phyloP scores from a whole-genome alignment of 2,113 vertebrate genomes.

The Lethenteron reissneri region DNA sequence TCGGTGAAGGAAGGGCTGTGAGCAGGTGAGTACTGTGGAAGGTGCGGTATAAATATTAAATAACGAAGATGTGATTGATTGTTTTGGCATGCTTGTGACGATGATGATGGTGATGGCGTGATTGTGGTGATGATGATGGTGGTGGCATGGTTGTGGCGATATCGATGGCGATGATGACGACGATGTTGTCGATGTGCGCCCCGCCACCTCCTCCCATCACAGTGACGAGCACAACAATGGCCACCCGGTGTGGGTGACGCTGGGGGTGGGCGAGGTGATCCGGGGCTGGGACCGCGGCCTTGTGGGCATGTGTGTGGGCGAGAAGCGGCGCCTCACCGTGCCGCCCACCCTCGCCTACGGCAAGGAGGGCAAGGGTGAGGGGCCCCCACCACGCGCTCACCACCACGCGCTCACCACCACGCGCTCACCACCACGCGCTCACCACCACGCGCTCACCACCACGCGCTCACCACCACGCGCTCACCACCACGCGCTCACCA shows the following conservation, averaged over 20 bases:
- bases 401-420: background rate
- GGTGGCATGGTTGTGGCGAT: too few relatives aligned
- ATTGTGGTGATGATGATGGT: too few relatives aligned
- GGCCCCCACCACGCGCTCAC: background rate
- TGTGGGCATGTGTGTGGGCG: conserved; percentile 63
- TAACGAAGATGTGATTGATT: too few relatives aligned
- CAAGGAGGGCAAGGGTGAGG: conserved; percentile 80
- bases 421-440: too few relatives aligned
- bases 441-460: too few relatives aligned
- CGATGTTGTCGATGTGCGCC: conserved; percentile 12
- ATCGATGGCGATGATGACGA: conserved; percentile 18
- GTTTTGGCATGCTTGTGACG: too few relatives aligned
- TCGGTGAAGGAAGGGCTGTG: too few relatives aligned
- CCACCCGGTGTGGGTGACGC: conserved; percentile 78
- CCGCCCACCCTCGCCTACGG: conserved; percentile 66
- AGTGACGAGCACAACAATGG: conserved; percentile 55
- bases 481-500: too few relatives aligned
- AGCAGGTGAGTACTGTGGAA: too few relatives aligned
- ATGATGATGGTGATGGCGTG: too few relatives aligned
- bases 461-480: too few relatives aligned
- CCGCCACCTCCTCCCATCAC: conserved; percentile 8
- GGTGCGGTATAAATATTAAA: too few relatives aligned
- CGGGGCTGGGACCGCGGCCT: conserved; percentile 80
- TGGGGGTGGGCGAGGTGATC: conserved; percentile 59
- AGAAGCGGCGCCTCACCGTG: conserved; percentile 55